Base-by-base conservation (phyloP, 2,113 vertebrate genomes). In the Paraplagusia blochii region DNA sequence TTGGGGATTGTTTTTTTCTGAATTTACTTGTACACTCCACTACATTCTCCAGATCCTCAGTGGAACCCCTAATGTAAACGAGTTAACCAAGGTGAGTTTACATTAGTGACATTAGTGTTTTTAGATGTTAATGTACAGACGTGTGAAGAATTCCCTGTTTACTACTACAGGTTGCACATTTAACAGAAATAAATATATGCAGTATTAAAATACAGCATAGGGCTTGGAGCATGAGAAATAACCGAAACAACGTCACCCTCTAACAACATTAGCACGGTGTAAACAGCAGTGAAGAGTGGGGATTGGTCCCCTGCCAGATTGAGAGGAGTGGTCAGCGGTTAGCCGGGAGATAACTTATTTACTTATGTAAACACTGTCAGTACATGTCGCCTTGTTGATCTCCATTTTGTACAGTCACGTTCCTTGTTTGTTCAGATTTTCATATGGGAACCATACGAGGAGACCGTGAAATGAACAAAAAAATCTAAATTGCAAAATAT, bases 11-110 rank as follows among this genome's bases (percentile, higher is more conserved):
- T 79, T 80, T 80, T 76, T 70, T 75, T 52, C 51, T 54, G 46
- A 76, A 64, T 59, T 72, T 43, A 54, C 5, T 69, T 85, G 74
- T 84, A 68, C 40, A 47, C 71, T 72, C 69, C 42, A 40, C 75
- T 79, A 86, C 63, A 73, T 45, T 69, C 49, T 73, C 85, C 85
- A 88, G 86, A 77, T 49, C 58, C 58, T 19, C 53, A 11, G 54
- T 48, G 58, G 66, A 72, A 59, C 53, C 48, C 53, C 44, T 54
- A 67, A 44, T 72, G 69, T 69, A 80, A 84, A 81, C 46, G 2
- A 13, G 53, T 29, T 29, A 10, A 34, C 29, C 16, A 44, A 60
- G 44, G 18, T 51, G 11, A 45, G 45, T 11, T 29, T 53, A 52
- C 58, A 53, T 59, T 15, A 49, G 22, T 47, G 13, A n/a, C n/a